A percentile compares a stretch with the other conserved stretches of the same genome.
Evolutionary conservation across 2,113 vertebrate genomes (phyloP).

Genomic region (Tricholaema leucomelas): DNA sequence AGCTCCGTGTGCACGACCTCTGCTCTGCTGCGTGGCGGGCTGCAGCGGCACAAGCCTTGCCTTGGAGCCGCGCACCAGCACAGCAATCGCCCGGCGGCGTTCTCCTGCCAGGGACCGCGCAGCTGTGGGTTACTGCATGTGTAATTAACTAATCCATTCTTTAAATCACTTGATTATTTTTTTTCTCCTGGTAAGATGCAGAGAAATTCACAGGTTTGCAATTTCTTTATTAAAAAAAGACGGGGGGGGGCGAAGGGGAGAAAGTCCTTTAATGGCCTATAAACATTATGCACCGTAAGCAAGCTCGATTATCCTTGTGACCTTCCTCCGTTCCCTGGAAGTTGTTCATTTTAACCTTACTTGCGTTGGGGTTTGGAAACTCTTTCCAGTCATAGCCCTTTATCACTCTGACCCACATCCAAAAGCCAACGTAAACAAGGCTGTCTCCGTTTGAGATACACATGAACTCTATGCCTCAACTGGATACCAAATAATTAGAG

Average conservation of each 20-base stretch:
- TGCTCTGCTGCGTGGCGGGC: not conserved
- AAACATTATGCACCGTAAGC: not conserved
- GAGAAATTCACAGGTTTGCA: not conserved
- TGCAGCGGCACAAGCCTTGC: not conserved
- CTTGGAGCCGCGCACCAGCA: not conserved
- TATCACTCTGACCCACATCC: not conserved
- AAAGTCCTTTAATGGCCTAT: not conserved
- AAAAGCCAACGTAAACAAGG: not conserved
- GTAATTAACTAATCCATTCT: constrained; percentile 41
- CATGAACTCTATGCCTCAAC: not conserved
- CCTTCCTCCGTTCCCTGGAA: not conserved
- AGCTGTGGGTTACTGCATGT: constrained; percentile 6
- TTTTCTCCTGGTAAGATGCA: not conserved
- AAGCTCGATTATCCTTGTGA: not conserved
- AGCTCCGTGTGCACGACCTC: constrained; percentile 25
- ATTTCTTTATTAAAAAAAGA: not conserved
- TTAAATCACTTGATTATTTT: not conserved
- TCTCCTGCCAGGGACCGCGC: constrained; percentile 17
- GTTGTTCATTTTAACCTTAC: not conserved
- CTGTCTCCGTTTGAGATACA: not conserved
- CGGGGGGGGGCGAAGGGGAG: no score
- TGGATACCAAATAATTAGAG: constrained; percentile 9
- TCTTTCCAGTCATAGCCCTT: not conserved
- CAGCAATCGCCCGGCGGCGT: constrained; percentile 2
- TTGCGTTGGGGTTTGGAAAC: not conserved